These are phyloP conservation scores for Ophioderma brevispina DNA, from an alignment of 35 echinoderm and acorn worm genomes.

Conservation along the genomic window DNA sequence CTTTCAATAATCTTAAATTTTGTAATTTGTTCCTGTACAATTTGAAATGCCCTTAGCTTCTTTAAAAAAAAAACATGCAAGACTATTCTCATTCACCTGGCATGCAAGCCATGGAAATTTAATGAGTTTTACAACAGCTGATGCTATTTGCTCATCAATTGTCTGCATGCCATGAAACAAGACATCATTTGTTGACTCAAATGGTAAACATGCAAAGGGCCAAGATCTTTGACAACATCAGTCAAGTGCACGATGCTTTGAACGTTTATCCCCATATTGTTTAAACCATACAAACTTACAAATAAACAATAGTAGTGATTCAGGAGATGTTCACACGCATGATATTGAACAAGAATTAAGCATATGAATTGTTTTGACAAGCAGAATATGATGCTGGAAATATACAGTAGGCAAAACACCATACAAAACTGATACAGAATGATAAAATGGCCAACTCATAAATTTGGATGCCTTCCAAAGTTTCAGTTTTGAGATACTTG, in stretches of 20 bases:
- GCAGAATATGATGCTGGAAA: not conserved
- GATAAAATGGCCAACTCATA: not conserved
- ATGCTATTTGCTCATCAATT: not conserved
- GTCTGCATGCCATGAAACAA: not conserved
- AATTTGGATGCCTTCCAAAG: not conserved
- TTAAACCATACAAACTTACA: not conserved
- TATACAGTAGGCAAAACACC: not conserved
- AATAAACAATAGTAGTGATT: not conserved
- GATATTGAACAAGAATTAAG: not conserved
- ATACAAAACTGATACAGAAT: not conserved
- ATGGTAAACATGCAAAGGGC: not conserved
- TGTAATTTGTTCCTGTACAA: not conserved
- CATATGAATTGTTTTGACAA: not conserved
- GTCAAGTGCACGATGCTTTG: not conserved
- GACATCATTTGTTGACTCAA: not conserved
- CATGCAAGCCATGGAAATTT: too few relatives aligned
- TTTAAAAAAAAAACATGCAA: too few relatives aligned
- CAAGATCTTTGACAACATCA: not conserved
- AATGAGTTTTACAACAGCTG: not conserved
- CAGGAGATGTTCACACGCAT: not conserved
- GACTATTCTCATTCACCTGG: too few relatives aligned
- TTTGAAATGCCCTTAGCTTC: not conserved
- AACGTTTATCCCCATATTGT: not conserved
- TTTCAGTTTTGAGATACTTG: not conserved
- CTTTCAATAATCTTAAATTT: not conserved